Conservation (phyloP, 2,113 vertebrate species). For the Saccopteryx bilineata region DNA sequence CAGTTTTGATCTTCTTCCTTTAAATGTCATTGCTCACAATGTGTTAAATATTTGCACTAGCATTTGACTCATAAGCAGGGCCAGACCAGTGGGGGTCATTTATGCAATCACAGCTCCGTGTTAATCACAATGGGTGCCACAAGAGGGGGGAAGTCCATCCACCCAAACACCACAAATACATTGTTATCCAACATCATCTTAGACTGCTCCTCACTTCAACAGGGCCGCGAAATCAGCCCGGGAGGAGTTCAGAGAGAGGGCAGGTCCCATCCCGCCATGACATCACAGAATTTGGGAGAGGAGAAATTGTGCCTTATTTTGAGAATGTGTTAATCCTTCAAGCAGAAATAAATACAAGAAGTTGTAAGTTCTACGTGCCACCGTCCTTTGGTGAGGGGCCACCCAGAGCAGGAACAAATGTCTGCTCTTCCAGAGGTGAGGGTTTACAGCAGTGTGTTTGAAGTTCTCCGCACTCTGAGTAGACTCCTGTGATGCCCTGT, state of each 20-base stretch:
- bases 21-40: conserved; percentile 10
- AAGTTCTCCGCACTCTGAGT: too few species aligned
- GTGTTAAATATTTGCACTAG: conserved; percentile 66
- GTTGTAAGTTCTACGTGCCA: accelerated
- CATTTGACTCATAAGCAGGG: conserved; percentile 39
- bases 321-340: neutral
- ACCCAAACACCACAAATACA: neutral
- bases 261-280: neutral
- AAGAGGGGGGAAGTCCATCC: neutral
- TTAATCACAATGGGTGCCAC: neutral
- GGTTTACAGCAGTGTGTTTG: accelerated
- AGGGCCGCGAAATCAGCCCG: neutral
- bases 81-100: neutral
- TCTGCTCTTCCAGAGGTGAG: neutral
- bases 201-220: neutral
- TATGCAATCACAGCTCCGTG: neutral
- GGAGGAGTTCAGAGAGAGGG: neutral
- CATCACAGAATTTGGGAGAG: neutral
- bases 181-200: neutral
- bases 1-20: neutral
- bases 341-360: neutral
- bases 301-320: neutral
- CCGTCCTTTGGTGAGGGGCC: neutral
- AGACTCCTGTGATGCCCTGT: accelerated
- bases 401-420: neutral